Evolutionary conservation across 2,888 invertebrate species (phyloP).

Genomic region (Tineola bisselliella): DNA sequence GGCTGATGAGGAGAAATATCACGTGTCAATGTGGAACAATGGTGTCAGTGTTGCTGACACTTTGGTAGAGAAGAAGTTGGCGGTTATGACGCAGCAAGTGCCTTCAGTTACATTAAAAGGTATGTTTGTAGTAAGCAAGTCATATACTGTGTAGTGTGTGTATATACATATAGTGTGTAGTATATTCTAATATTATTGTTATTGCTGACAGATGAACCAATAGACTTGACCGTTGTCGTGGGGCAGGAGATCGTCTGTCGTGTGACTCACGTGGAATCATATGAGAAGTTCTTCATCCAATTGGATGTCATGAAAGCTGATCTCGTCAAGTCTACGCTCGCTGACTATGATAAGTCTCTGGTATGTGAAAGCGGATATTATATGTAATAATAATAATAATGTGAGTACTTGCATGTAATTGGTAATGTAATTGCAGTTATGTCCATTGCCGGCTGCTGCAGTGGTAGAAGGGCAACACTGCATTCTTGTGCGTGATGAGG

Average conservation of each 20-base stretch:
- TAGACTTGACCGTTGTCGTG: conserved; percentile 52
- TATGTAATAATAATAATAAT: no score
- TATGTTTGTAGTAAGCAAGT: conserved; percentile 18
- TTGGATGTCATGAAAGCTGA: conserved; percentile 51
- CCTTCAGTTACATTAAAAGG: conserved; percentile 54
- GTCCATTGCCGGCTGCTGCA: conserved; percentile 36
- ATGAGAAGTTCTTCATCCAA: conserved; percentile 47
- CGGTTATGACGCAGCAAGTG: conserved; percentile 40
- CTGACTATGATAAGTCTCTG: conserved; percentile 35
- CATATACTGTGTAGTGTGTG: no score
- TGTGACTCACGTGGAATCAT: conserved; percentile 51
- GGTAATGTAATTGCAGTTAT: conserved; percentile 29
- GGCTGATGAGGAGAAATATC: conserved; percentile 48
- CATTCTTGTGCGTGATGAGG: conserved; percentile 42
- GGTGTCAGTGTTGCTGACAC: conserved; percentile 55
- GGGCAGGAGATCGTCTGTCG: conserved; percentile 53
- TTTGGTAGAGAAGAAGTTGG: conserved; percentile 60
- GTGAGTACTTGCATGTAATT: not conserved
- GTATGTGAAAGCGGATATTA: no score
- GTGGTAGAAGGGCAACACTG: conserved; percentile 48
- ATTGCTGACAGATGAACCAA: conserved; percentile 48
- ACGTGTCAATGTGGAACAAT: conserved; percentile 46
- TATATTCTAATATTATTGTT: no score
- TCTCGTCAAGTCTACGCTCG: conserved; percentile 46
- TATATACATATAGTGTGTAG: no score